Evolutionary conservation across 2,113 vertebrate species (phyloP).

Genomic region (Cyprinodon tularosa): DNA sequence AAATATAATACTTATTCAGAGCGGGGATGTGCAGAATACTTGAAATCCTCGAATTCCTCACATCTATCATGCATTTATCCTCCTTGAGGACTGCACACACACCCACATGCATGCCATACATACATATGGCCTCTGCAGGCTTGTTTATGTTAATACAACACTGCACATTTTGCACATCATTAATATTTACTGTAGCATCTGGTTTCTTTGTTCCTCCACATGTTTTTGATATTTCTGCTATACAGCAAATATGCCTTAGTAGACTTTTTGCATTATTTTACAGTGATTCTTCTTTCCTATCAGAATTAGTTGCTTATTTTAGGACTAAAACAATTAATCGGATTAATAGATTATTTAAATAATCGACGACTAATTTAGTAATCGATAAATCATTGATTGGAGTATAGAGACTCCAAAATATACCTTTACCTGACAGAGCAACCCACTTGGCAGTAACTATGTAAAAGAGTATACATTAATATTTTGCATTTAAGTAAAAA

Average conservation of each 20-base stretch:
- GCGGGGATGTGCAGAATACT: slow-evolving; percentile 19
- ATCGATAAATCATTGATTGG: too few species aligned
- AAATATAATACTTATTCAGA: slow-evolving; percentile 7
- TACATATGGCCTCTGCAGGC: slow-evolving; percentile 18
- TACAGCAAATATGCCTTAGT: slow-evolving; percentile 5
- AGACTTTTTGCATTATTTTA: background rate
- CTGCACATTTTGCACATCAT: slow-evolving; percentile 41
- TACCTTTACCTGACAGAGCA: too few species aligned
- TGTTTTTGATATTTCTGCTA: slow-evolving; percentile 11
- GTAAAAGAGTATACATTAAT: too few species aligned
- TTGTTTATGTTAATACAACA: slow-evolving; percentile 38
- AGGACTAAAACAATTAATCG: too few species aligned
- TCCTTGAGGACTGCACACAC: background rate
- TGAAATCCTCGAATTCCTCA: slow-evolving; percentile 11
- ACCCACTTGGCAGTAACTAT: too few species aligned
- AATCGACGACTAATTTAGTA: too few species aligned
- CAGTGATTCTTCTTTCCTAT: background rate
- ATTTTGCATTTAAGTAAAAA: too few species aligned
- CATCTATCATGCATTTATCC: background rate
- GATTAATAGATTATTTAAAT: too few species aligned
- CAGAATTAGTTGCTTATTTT: background rate
- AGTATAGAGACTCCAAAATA: too few species aligned
- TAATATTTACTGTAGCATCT: slow-evolving; percentile 51
- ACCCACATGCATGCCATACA: slow-evolving; percentile 18
- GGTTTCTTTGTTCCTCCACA: slow-evolving; percentile 39